Base-by-base conservation (phyloP, 2,797 vertebrate genomes). In the Macropus fuliginosus region DNA sequence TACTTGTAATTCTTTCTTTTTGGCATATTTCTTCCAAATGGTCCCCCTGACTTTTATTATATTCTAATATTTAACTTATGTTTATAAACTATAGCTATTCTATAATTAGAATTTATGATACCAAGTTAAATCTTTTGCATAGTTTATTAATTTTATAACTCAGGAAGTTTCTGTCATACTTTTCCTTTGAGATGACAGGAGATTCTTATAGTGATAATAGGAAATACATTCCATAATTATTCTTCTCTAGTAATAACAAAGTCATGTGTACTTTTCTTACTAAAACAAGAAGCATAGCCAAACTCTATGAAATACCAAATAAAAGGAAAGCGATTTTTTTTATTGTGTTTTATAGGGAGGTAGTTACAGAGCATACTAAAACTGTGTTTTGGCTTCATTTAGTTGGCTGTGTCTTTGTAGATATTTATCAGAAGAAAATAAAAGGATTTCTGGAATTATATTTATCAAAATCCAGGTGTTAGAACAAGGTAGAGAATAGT, bases 401-500 rank as follows among this genome's bases (percentile, higher is more conserved):
- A 93, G 29, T 91, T 54, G 27, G 18, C 21, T 27, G 1, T 27
- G 40, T 46, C 74, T 54, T 94, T 91, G 13, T 94, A 62, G 29
- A 87, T 91, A 56, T 31, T 95, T 5, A 56, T 14, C 28, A 92
- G 56, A 92, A 50, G 74, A 56, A 90, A 87, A 93, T 55, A 74
- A 56, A 93, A 93, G 55, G 89, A 94, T 50, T 21, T 93, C 81
- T 54, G 11, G 3, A 94, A 14, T 16, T 54, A 55, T 21, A 56
- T 40, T 8, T 59, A 5, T 91, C 90, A 93, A 81, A 91, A 89
- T 59, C 24, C 16, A 56, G 55, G 50, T 81, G 34, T 34, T 56
- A 94, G 93, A 92, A 94, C 11, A 89, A 34, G 91, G 56, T 92
- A 66, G 34, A 92, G 91, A 91, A 55, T 57, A 95, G 57, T 56